Percentiles rank a stretch among this genome's conserved stretches.
phyloP scores from a whole-genome alignment of 1,140 invertebrate species.

The Pygmarrhopalites habei region DNA sequence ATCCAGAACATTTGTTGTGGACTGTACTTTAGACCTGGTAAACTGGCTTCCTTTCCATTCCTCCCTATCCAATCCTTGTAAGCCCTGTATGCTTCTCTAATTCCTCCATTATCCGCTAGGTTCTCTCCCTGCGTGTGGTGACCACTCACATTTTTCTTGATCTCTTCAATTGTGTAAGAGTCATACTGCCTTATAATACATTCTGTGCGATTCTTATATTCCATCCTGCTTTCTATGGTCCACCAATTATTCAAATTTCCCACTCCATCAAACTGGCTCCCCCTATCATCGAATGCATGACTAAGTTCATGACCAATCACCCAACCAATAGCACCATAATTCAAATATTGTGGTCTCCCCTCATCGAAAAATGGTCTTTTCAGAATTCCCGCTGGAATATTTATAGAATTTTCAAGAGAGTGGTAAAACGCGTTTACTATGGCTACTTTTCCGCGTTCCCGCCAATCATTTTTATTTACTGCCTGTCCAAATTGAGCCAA shows the following conservation, averaged over 20 bases:
- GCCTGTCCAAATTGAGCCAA: too few species aligned
- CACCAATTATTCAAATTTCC: neutral
- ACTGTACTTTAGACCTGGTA: conserved; percentile 15
- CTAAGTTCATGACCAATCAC: neutral
- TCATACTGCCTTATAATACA: too few species aligned
- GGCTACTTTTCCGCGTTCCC: neutral
- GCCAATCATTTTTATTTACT: neutral
- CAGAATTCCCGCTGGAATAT: neutral
- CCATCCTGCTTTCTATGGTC: too few species aligned
- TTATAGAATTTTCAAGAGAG: neutral
- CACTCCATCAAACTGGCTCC: neutral
- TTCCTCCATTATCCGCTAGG: conserved; percentile 52
- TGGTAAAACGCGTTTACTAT: neutral
- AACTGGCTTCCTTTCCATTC: conserved; percentile 31
- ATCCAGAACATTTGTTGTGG: too few species aligned
- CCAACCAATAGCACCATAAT: neutral
- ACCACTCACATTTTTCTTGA: conserved; percentile 45
- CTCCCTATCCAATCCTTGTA: conserved; percentile 36
- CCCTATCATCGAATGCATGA: neutral
- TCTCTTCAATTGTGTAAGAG: too few species aligned
- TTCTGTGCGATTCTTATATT: too few species aligned
- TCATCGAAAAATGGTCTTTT: neutral
- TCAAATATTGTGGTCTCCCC: neutral
- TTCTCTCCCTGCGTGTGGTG: conserved; percentile 48
- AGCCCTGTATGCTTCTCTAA: conserved; percentile 44